Conservation (phyloP, 2,797 vertebrate genomes). For the Clarias fuscus region DNA sequence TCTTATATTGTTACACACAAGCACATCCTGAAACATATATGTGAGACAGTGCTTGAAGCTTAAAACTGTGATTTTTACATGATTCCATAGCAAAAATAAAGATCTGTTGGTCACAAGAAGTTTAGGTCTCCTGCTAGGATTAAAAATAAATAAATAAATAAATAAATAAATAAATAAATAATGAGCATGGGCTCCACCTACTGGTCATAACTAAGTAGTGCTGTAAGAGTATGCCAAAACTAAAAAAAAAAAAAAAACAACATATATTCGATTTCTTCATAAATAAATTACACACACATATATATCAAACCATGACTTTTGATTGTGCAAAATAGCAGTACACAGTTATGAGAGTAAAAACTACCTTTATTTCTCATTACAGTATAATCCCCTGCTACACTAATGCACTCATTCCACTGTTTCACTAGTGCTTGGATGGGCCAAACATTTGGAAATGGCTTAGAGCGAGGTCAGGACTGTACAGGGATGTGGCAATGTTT, state of each 20-base stretch:
- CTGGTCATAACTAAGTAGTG: conserved; percentile 21
- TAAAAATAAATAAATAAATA: not conserved
- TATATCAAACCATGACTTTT: too few species aligned
- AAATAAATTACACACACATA: too few species aligned
- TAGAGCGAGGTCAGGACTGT: too few species aligned
- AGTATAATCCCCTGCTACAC: too few species aligned
- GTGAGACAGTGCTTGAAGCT: not conserved
- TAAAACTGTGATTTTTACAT: not conserved
- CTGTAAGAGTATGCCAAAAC: not conserved
- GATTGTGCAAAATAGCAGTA: too few species aligned
- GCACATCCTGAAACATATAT: not conserved
- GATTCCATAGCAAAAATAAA: not conserved
- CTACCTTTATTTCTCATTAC: too few species aligned
- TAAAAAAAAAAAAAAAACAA: not conserved
- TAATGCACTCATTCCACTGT: too few species aligned
- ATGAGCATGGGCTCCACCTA: conserved; percentile 40
- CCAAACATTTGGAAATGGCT: too few species aligned
- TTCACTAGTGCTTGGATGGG: too few species aligned
- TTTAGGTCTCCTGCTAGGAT: not conserved
- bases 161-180: not conserved
- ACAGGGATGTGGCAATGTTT: too few species aligned
- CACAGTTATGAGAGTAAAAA: too few species aligned
- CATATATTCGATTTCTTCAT: not conserved
- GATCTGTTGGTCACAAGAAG: not conserved
- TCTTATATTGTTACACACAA: not conserved